phyloP scores from a whole-genome alignment of 2,888 invertebrate genomes.

The Athalia rosae region DNA sequence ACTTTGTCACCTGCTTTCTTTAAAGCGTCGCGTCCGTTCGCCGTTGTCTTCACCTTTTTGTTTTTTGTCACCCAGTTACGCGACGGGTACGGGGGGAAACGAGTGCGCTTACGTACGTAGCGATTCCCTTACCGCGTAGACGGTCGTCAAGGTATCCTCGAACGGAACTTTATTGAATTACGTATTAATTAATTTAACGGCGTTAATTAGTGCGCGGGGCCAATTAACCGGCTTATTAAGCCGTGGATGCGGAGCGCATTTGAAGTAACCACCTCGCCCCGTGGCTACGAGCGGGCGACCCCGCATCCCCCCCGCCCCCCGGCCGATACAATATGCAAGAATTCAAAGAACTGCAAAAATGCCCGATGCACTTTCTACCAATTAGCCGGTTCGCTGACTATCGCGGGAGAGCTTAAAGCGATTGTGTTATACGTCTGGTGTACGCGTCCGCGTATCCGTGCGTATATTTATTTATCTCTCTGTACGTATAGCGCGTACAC shows the following conservation, averaged over 20 bases:
- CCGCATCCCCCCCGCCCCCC: too few species aligned
- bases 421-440: slow-evolving; percentile 8
- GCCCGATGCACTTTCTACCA: slow-evolving; percentile 35
- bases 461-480: not conserved
- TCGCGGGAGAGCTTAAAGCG: slow-evolving; percentile 17
- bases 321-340: slow-evolving; percentile 30
- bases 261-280: not conserved
- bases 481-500: not conserved
- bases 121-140: not conserved
- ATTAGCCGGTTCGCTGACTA: slow-evolving; percentile 41
- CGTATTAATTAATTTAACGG: slow-evolving; percentile 21
- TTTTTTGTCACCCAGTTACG: slow-evolving; percentile 12
- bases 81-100: too few species aligned
- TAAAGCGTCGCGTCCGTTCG: not conserved
- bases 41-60: not conserved
- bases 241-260: not conserved
- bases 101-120: too few species aligned
- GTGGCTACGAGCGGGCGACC: too few species aligned
- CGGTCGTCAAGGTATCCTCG: not conserved
- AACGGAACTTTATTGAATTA: slow-evolving; percentile 12
- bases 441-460: not conserved
- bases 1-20: slow-evolving; percentile 69
- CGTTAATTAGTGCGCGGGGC: slow-evolving; percentile 10
- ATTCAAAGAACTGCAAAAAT: slow-evolving; percentile 20
- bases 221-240: slow-evolving; percentile 15